phyloP scores from a whole-genome alignment of 2,797 vertebrate species.

The Psittacula derbiana region DNA sequence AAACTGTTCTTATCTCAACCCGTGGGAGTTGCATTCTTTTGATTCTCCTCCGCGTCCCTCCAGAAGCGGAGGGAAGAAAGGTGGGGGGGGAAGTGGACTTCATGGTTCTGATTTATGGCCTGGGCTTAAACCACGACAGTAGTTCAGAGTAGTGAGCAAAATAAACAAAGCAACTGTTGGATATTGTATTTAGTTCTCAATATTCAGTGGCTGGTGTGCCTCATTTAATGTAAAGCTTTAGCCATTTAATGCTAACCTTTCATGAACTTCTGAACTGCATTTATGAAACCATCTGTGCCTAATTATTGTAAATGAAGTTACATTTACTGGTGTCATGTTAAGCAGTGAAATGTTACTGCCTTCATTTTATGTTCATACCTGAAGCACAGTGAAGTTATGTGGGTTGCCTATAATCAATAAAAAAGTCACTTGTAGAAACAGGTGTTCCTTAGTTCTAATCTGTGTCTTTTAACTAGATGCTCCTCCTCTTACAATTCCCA shows the following conservation, averaged over 20 bases:
- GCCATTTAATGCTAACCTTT: not conserved
- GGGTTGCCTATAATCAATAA: not conserved
- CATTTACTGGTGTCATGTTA: not conserved
- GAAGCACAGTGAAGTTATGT: not conserved
- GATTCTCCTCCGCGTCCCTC: too few relatives aligned
- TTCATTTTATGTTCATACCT: not conserved
- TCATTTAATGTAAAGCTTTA: not conserved
- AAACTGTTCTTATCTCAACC: too few relatives aligned
- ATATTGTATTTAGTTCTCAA: not conserved
- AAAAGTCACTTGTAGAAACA: not conserved
- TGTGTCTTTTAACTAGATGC: not conserved
- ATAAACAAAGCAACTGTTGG: not conserved
- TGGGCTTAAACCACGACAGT: too few relatives aligned
- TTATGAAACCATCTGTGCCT: not conserved
- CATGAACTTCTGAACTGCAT: not conserved
- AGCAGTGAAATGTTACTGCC: not conserved
- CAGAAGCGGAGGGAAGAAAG: too few relatives aligned
- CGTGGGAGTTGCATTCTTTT: too few relatives aligned
- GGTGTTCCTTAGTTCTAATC: not conserved
- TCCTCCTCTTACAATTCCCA: not conserved
- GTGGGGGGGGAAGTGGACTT: too few relatives aligned
- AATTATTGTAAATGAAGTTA: not conserved
- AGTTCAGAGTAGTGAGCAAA: not conserved
- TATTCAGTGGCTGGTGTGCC: not conserved
- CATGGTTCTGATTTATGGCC: too few relatives aligned